Percentiles rank a stretch among this genome's conserved stretches.
Evolutionary conservation across 2,113 vertebrate genomes (phyloP).

Genomic region (Tonatia bakeri): DNA sequence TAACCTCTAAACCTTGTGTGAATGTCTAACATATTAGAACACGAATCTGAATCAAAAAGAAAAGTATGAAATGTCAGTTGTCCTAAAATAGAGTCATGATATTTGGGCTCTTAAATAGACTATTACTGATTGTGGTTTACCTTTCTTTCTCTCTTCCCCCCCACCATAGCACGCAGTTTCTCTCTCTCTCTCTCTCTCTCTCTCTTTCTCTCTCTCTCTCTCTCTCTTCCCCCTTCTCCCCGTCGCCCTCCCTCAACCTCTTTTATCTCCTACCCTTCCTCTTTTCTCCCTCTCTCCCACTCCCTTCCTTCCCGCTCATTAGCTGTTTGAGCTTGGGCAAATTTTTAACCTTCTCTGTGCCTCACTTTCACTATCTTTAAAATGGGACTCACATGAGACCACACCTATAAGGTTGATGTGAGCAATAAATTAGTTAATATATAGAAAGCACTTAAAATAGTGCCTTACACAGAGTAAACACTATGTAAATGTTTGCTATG

Average conservation of each 20-base stretch:
- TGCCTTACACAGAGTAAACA: neutral
- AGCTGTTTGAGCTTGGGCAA: neutral
- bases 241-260: neutral
- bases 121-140: neutral
- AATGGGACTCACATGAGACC: neutral
- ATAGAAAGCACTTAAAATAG: neutral
- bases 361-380: neutral
- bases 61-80: slow-evolving; percentile 7
- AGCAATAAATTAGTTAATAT: neutral
- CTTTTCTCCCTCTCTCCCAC: neutral
- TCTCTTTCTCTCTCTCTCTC: neutral
- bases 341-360: neutral
- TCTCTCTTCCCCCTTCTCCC: neutral
- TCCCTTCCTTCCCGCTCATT: neutral
- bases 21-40: neutral
- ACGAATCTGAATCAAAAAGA: slow-evolving; percentile 24
- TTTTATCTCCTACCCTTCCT: neutral
- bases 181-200: neutral
- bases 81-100: neutral
- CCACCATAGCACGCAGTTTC: no score
- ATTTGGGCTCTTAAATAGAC: neutral
- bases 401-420: neutral
- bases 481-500: neutral
- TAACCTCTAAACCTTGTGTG: neutral
- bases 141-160: neutral